Evolutionary conservation across 2,113 vertebrate genomes (phyloP).

Genomic region (Phrynocephalus versicolor): DNA sequence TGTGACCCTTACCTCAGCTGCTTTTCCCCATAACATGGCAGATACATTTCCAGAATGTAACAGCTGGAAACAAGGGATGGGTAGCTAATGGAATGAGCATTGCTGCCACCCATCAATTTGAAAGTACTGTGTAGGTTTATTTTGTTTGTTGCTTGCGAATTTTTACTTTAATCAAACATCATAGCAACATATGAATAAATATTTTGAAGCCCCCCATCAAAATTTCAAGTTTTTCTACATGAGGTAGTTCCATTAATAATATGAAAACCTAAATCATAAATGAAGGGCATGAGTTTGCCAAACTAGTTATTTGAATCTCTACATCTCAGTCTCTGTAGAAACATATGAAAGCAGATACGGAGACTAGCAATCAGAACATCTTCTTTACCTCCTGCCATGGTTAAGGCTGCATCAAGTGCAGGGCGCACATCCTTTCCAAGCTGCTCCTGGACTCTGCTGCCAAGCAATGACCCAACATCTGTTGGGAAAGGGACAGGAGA

Average conservation of each 20-base stretch:
- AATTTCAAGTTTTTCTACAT: not conserved
- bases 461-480: slow-evolving; percentile 88
- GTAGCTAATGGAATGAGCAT: not conserved
- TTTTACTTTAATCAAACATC: not conserved
- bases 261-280: not conserved
- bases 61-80: not conserved
- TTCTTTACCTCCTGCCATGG: slow-evolving; percentile 85
- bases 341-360: not conserved
- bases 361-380: not conserved
- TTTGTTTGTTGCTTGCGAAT: not conserved
- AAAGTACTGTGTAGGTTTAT: not conserved
- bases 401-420: slow-evolving; percentile 79
- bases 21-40: not conserved
- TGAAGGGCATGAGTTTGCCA: not conserved
- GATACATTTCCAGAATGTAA: not conserved
- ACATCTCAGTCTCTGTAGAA: not conserved
- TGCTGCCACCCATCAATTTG: not conserved
- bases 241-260: not conserved
- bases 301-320: not conserved
- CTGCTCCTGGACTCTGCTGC: slow-evolving; percentile 79
- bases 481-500: slow-evolving; percentile 11
- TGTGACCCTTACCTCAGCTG: not conserved
- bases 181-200: not conserved
- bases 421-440: slow-evolving; percentile 84
- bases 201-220: not conserved